phyloP scores from a whole-genome alignment of 2,888 invertebrate genomes.

The Thumatha senex region DNA sequence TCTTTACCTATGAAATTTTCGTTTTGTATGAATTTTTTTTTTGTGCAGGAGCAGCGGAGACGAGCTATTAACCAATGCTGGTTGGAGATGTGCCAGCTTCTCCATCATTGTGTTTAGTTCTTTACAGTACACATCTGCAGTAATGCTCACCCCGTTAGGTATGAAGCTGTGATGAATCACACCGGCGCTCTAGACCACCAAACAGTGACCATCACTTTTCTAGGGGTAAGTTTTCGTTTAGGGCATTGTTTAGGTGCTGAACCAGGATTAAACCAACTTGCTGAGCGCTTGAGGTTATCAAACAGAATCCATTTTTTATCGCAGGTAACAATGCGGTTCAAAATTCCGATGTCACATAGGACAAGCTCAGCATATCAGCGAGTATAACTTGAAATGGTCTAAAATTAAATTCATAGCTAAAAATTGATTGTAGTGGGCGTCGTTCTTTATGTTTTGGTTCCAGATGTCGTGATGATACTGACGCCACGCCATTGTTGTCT shows the following conservation, averaged over 20 bases:
- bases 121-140: no score
- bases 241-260: neutral
- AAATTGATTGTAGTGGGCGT: neutral
- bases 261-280: neutral
- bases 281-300: neutral
- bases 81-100: no score
- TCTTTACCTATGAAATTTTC: no score
- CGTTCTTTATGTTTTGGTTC: conserved; percentile 1
- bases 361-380: no score
- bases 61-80: no score
- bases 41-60: no score
- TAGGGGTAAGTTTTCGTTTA: neutral
- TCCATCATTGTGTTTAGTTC: no score
- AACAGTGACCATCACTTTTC: neutral
- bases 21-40: no score
- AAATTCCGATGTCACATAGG: no score
- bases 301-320: neutral
- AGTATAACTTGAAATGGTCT: no score
- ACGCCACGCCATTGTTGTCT: conserved; percentile 16
- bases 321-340: neutral
- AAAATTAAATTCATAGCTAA: neutral
- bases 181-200: neutral
- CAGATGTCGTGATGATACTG: conserved; percentile 14
- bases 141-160: no score
- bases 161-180: no score